Evolutionary conservation across 2,113 vertebrate genomes (phyloP).

Genomic region (Junco hyemalis): DNA sequence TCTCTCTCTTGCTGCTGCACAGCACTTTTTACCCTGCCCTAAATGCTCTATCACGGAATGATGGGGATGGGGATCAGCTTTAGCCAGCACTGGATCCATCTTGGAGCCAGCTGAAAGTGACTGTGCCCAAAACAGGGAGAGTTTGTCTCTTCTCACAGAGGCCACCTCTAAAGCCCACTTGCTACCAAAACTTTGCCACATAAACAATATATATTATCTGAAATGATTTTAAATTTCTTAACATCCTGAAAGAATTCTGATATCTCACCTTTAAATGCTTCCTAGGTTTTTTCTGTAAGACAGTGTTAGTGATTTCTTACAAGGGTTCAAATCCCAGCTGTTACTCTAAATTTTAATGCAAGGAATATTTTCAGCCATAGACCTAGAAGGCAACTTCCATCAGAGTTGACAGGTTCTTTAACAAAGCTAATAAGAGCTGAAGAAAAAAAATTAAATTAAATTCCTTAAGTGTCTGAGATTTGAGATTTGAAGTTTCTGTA

Average conservation of each 20-base stretch:
- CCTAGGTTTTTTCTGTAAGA: not conserved
- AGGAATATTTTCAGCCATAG: not conserved
- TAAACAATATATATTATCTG: not conserved
- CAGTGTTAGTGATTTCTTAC: not conserved
- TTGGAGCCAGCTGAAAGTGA: not conserved
- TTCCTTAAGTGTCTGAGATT: not conserved
- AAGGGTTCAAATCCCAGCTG: not conserved
- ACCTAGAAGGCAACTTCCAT: not conserved
- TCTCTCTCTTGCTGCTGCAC: not conserved
- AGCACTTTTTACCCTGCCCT: not conserved
- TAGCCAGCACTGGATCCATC: not conserved
- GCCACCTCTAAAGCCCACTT: not conserved
- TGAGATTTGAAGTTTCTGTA: not conserved
- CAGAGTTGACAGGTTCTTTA: not conserved
- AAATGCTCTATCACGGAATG: not conserved
- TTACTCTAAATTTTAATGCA: not conserved
- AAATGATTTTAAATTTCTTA: not conserved
- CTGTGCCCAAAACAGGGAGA: fast-evolving
- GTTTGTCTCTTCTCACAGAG: not conserved
- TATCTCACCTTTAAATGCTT: not conserved
- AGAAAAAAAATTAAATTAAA: not conserved
- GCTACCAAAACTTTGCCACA: not conserved
- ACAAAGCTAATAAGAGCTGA: not conserved
- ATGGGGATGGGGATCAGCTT: not conserved
- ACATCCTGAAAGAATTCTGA: not conserved